Evolutionary conservation across 2,888 invertebrate species (phyloP), one percentile per base, ranked within the genome.

Genomic region (Orthonychiurus folsomi): DNA sequence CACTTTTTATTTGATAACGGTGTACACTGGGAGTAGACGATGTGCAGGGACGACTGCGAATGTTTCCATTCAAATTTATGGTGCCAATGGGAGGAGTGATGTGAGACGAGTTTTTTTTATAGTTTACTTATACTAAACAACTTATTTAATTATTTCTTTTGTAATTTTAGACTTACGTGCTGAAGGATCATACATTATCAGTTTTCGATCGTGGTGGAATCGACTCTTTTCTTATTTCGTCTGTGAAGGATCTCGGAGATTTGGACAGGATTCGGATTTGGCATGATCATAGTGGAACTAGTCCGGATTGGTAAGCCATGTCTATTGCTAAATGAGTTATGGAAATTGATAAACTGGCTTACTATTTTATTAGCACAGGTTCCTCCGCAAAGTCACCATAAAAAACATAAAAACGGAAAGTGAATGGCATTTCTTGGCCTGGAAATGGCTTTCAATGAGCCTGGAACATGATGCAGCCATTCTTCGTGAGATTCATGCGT

Each of bases 1-100:
- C n/a, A n/a, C n/a, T n/a, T n/a, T n/a, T 26, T 72, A 72, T 48
- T 50, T 70, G 21, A 59, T 72, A 15, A 68, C 66, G 1, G 63
- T 69, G 9, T 55, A 64, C 0, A 72, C 72, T 2, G 71, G 70
- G 23, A 69, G 56, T 37, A 63, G 66, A 37, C 64, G 63, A 3
- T 64, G 63, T 59, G 67, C 69, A 3, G 69, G 71, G 20, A 72
- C 72, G 3, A 68, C 69, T 3, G 64, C 72, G 9, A 63, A 64
- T 47, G 65, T 72, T 1, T 63, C 68, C 2, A 12, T 72, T 5
- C 65, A 69, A 53, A 56, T 72, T 12, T 62, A 65, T 53, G 73
- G 73, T 21, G 56, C 21, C 9, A 56, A 58, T 2, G 70, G 68
- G 1, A 24, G 65, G n/a, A 68, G 68, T 47, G 50, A 67, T 26